A percentile compares a stretch with the other conserved stretches of the same genome.
Conservation (phyloP, 2,797 vertebrate genomes). For the Ficedula albicollis region DNA sequence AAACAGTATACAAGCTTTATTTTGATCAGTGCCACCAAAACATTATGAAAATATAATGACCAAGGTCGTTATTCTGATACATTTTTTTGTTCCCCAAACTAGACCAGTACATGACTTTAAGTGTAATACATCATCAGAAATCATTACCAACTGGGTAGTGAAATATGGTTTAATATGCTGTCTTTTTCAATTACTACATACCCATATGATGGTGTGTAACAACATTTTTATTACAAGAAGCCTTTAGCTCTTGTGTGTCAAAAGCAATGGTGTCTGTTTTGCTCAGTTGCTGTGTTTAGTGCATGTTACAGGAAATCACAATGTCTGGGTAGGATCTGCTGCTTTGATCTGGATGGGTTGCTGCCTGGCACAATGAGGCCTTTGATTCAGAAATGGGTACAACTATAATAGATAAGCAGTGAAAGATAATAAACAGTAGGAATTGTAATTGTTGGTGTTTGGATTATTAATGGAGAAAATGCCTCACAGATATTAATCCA, state of each 20-base stretch:
- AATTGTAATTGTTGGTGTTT: slow-evolving; percentile 43
- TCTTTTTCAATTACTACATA: not conserved
- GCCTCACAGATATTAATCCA: slow-evolving; percentile 40
- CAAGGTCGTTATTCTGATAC: not conserved
- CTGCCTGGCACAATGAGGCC: not conserved
- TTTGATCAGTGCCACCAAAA: not conserved
- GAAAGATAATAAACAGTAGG: slow-evolving; percentile 41
- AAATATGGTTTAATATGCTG: not conserved
- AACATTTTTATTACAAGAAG: not conserved
- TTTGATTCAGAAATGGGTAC: slow-evolving; percentile 32
- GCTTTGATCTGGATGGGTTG: not conserved
- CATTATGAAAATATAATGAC: not conserved
- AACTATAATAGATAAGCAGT: slow-evolving; percentile 46
- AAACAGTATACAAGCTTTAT: not conserved
- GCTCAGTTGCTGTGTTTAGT: not conserved
- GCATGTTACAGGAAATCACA: not conserved
- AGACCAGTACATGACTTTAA: not conserved
- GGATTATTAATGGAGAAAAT: slow-evolving; percentile 50
- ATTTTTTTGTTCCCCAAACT: not conserved
- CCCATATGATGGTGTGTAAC: not conserved
- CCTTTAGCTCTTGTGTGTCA: not conserved
- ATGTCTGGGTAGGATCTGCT: not conserved
- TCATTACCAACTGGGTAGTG: not conserved
- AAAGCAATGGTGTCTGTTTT: not conserved
- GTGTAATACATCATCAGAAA: not conserved